Conservation (phyloP, 2,113 vertebrate genomes). For the Epinephelus moara region DNA sequence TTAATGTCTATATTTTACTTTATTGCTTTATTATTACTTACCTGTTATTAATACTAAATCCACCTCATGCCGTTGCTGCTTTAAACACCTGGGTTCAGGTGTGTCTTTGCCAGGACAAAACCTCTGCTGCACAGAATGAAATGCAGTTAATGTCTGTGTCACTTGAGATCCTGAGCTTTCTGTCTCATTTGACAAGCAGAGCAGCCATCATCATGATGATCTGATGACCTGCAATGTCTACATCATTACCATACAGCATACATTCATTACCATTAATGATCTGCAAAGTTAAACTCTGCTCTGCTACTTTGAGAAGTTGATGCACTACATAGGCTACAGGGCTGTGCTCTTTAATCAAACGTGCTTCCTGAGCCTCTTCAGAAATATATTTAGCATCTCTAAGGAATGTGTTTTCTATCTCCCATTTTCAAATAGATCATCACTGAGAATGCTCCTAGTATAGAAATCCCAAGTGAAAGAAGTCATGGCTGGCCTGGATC, state of each 20-base stretch:
- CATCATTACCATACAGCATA: conserved; percentile 29
- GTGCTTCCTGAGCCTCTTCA: conserved; percentile 39
- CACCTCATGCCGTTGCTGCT: not conserved
- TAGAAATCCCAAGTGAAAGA: conserved; percentile 70
- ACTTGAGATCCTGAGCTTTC: conserved; percentile 17
- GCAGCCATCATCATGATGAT: conserved; percentile 32
- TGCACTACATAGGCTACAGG: conserved; percentile 23
- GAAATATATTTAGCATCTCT: conserved; percentile 71
- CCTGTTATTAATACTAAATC: not conserved
- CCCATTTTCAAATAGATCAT: conserved; percentile 68
- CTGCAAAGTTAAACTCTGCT: conserved; percentile 35
- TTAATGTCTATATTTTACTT: not conserved
- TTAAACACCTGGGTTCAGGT: not conserved
- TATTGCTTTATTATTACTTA: not conserved
- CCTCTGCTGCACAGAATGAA: not conserved
- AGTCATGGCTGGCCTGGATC: conserved; percentile 68
- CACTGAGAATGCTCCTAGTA: conserved; percentile 55
- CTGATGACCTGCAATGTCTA: conserved; percentile 27
- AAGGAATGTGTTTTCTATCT: conserved; percentile 57
- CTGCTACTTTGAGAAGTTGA: conserved; percentile 47
- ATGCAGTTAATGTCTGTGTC: not conserved
- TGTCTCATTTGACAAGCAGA: conserved; percentile 42
- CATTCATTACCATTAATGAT: conserved; percentile 61
- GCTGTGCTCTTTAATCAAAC: conserved; percentile 61
- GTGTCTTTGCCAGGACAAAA: not conserved